A percentile compares a stretch with the other conserved stretches of the same genome.
phyloP scores from a whole-genome alignment of 2,797 vertebrate genomes.

The Chaetophractus vellerosus region DNA sequence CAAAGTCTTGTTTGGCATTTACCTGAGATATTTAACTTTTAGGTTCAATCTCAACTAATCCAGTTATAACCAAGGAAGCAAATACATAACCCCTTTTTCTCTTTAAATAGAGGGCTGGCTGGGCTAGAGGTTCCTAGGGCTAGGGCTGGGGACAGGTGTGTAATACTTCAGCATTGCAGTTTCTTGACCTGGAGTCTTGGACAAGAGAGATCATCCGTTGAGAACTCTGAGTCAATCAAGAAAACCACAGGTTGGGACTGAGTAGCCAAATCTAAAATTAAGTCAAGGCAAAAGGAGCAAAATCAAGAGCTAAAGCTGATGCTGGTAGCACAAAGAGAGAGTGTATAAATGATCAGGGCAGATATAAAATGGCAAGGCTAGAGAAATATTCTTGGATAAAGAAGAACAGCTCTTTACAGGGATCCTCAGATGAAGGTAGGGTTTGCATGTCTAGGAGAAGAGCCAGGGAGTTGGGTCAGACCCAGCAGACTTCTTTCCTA shows the following conservation, averaged over 20 bases:
- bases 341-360: not conserved
- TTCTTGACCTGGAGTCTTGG: not conserved
- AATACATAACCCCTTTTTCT: not conserved
- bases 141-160: not conserved
- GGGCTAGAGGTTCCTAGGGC: not conserved
- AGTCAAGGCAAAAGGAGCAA: not conserved
- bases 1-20: slow-evolving; percentile 4
- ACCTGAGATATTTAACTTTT: not conserved
- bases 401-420: not conserved
- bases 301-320: slow-evolving; percentile 29
- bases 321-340: not conserved
- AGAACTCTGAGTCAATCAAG: slow-evolving; percentile 56
- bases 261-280: slow-evolving; percentile 30
- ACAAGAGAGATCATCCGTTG: not conserved
- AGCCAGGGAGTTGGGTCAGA: not conserved
- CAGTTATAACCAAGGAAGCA: not conserved
- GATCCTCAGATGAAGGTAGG: not conserved
- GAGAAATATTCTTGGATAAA: not conserved
- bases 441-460: not conserved
- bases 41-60: not conserved
- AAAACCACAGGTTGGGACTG: not conserved
- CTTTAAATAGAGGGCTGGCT: not conserved
- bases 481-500: not conserved
- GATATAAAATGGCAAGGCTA: slow-evolving; percentile 32
- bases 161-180: not conserved